phyloP scores from a whole-genome alignment of 2,888 invertebrate species.

The Andrena camellia region DNA sequence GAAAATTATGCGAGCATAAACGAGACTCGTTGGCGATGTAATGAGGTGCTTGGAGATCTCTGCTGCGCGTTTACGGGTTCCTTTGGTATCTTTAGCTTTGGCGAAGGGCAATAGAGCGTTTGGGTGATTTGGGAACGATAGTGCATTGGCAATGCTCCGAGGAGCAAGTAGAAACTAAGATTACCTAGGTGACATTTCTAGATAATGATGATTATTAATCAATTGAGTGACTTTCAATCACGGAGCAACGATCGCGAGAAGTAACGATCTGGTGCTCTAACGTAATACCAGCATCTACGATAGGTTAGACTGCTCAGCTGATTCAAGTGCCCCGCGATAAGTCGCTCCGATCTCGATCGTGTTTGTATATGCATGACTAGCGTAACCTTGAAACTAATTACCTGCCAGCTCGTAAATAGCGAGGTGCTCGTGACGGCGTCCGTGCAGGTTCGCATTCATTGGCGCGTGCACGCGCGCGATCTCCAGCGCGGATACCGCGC shows the following conservation, averaged over 20 bases:
- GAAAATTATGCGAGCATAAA: background rate
- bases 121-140: too few species aligned
- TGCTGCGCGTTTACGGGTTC: background rate
- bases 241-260: too few species aligned
- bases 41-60: background rate
- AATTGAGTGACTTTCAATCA: too few species aligned
- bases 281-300: conserved; percentile 8
- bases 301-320: conserved; percentile 28
- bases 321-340: conserved; percentile 35
- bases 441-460: conserved; percentile 54
- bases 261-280: background rate
- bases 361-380: conserved; percentile 39
- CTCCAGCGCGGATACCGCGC: background rate
- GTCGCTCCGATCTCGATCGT: conserved; percentile 40
- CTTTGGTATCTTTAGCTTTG: background rate
- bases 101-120: too few species aligned
- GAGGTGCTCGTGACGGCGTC: conserved; percentile 43
- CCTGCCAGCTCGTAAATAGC: conserved; percentile 49
- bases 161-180: too few species aligned
- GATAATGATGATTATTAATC: too few species aligned
- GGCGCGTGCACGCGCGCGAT: conserved; percentile 34
- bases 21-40: background rate
- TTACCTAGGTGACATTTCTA: too few species aligned
- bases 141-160: too few species aligned
- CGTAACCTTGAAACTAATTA: conserved; percentile 60